phyloP scores from a whole-genome alignment of 2,797 vertebrate genomes.

The Tapera naevia region DNA sequence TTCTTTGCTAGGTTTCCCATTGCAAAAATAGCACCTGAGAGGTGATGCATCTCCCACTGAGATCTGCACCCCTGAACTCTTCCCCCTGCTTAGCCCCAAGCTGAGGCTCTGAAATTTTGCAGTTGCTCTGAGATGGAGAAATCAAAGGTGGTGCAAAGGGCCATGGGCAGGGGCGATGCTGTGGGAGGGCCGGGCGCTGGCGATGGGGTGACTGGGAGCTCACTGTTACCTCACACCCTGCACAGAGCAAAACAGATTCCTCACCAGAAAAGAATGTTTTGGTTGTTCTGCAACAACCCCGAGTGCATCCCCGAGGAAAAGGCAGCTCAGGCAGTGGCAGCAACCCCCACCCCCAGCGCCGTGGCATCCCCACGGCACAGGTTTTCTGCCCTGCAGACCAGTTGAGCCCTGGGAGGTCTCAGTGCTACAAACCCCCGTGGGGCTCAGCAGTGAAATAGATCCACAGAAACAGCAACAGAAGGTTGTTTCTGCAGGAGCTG shows the following conservation, averaged over 20 bases:
- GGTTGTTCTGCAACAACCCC: background rate
- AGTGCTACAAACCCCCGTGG: fast-evolving
- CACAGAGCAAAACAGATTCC: conserved; percentile 1
- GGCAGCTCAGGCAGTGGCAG: background rate
- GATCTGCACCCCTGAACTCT: background rate
- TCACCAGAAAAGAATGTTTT: conserved; percentile 60
- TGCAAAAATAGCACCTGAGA: background rate
- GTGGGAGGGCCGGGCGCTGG: background rate
- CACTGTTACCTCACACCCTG: background rate
- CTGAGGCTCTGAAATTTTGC: background rate
- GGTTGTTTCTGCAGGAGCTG: fast-evolving
- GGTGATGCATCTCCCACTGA: background rate
- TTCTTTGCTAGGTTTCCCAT: background rate
- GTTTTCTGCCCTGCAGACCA: background rate
- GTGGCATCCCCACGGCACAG: fast-evolving
- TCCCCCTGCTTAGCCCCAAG: fast-evolving
- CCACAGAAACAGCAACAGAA: background rate
- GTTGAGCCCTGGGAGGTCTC: background rate
- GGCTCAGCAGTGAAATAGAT: background rate
- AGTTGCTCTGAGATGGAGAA: fast-evolving
- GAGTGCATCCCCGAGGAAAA: background rate
- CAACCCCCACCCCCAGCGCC: fast-evolving
- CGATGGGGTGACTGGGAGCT: background rate
- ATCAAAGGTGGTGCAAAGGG: background rate
- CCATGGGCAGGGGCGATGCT: background rate